Conservation (phyloP, 2,797 vertebrate genomes). For the Paedocypris micromegethes region DNA sequence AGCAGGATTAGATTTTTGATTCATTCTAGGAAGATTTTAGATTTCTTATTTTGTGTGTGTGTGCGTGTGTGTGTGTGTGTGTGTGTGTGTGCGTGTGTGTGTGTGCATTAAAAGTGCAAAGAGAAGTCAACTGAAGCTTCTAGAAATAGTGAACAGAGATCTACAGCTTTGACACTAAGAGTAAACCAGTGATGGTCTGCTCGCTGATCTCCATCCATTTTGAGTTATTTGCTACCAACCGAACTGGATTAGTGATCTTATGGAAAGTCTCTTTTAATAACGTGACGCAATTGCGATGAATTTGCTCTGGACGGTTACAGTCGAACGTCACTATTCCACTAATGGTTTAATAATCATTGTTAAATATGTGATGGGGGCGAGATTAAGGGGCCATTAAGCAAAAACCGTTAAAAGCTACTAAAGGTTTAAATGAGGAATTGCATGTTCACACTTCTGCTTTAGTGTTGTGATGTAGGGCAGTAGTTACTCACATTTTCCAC, state of each 20-base stretch:
- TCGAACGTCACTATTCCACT: conserved; percentile 41
- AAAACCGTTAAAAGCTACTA: conserved; percentile 69
- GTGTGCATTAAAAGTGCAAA: conserved; percentile 51
- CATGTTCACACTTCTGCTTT: conserved; percentile 56
- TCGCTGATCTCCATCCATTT: conserved; percentile 17
- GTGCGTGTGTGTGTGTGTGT: too few species aligned
- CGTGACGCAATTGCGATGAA: conserved; percentile 55
- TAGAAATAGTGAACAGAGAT: too few species aligned
- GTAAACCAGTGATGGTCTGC: neutral
- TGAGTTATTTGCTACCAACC: conserved; percentile 45
- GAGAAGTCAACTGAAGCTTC: conserved; percentile 20
- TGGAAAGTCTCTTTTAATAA: conserved; percentile 40
- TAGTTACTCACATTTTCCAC: too few species aligned
- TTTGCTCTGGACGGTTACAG: conserved; percentile 58
- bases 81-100: too few species aligned
- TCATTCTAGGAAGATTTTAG: conserved; percentile 71
- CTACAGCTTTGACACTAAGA: too few species aligned
- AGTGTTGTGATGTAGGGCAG: conserved; percentile 7
- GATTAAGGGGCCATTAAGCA: conserved; percentile 65
- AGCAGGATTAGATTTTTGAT: conserved; percentile 66
- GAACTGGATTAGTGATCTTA: conserved; percentile 54
- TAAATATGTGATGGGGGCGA: conserved; percentile 52
- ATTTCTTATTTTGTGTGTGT: conserved; percentile 57
- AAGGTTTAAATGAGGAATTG: conserved; percentile 61
- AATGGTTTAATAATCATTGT: conserved; percentile 60